Conservation (phyloP, 2,113 vertebrate genomes). For the Anarrhichthys ocellatus region DNA sequence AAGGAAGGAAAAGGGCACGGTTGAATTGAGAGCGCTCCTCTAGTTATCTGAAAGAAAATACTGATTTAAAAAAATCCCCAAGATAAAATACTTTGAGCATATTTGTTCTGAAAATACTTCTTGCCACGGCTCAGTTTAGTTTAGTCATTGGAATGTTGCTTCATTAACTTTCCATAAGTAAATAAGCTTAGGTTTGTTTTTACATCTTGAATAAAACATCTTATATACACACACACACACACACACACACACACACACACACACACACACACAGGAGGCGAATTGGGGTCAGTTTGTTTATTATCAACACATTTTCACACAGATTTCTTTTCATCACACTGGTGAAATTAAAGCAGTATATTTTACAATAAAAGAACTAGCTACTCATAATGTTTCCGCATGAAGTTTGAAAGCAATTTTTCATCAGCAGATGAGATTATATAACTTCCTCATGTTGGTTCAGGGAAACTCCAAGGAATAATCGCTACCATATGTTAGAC, state of each 20-base stretch:
- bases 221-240: not conserved
- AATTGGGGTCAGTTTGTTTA: constrained; percentile 20
- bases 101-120: constrained; percentile 52
- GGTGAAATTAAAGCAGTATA: not conserved
- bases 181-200: constrained; percentile 52
- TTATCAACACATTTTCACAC: constrained; percentile 8
- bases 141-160: constrained; percentile 49
- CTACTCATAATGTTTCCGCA: constrained; percentile 8
- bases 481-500: constrained; percentile 41
- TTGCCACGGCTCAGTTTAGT: constrained; percentile 1
- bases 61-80: not conserved
- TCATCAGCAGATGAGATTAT: constrained; percentile 19
- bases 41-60: constrained; percentile 4
- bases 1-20: not conserved
- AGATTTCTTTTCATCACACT: not conserved
- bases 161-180: constrained; percentile 49
- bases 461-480: constrained; percentile 25
- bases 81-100: constrained; percentile 12
- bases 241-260: not conserved
- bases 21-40: not conserved
- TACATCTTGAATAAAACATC: constrained; percentile 6
- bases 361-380: constrained; percentile 8
- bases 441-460: constrained; percentile 14
- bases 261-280: not conserved
- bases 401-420: not conserved